Conservation (phyloP, 2,113 vertebrate genomes). For the Cephalopterus ornatus region DNA sequence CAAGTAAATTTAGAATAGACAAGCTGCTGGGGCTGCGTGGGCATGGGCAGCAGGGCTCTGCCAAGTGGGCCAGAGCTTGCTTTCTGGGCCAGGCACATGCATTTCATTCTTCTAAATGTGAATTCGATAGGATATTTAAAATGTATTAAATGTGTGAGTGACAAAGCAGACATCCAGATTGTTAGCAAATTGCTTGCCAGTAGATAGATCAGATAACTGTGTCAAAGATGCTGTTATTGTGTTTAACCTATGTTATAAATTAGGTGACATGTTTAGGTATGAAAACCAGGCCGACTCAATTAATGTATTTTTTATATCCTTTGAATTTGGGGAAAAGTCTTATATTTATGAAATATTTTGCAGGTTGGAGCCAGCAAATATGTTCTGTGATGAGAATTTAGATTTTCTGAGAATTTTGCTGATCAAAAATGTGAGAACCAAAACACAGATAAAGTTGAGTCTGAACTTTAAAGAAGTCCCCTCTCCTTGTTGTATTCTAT, state of each 20-base stretch:
- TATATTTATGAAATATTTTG: neutral
- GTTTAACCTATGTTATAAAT: neutral
- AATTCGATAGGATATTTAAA: neutral
- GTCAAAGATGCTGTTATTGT: neutral
- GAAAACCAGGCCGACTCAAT: neutral
- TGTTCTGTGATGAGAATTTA: neutral
- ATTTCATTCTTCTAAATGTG: neutral
- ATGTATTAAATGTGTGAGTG: too few relatives aligned
- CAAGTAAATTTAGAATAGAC: neutral
- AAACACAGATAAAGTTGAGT: neutral
- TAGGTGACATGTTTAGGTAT: neutral
- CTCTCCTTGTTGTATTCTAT: neutral
- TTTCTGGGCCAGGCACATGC: neutral
- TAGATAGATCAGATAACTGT: neutral
- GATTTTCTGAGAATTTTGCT: neutral
- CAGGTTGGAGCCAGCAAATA: neutral
- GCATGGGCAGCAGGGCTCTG: too few relatives aligned
- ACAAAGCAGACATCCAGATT: neutral
- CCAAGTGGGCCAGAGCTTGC: neutral
- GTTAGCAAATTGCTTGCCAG: neutral
- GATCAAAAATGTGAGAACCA: neutral
- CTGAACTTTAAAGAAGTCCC: neutral
- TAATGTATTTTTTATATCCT: neutral
- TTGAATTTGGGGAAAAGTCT: neutral
- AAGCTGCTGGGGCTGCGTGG: neutral